A percentile compares a stretch with the other conserved stretches of the same genome.
Conservation (phyloP, 2,888 invertebrate species). For the Latheticus oryzae region DNA sequence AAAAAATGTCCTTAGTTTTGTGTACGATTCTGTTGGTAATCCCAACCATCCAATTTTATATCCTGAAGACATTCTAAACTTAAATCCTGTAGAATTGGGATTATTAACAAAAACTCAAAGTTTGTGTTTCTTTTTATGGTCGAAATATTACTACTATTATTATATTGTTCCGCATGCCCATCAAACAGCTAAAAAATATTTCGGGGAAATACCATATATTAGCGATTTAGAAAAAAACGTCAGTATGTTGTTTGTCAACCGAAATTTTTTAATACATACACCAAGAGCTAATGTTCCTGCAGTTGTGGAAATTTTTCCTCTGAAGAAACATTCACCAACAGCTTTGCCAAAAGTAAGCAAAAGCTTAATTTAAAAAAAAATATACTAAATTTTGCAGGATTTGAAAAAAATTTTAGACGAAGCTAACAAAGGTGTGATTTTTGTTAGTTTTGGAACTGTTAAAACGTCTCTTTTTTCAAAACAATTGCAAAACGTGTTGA, state of each 20-base stretch:
- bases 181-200: constrained; percentile 37
- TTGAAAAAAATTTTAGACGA: constrained; percentile 47
- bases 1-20: constrained; percentile 7
- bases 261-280: constrained; percentile 59
- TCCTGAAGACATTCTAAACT: constrained; percentile 38
- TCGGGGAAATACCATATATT: constrained; percentile 41
- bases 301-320: constrained; percentile 60
- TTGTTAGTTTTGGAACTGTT: constrained; percentile 50
- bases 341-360: constrained; percentile 61
- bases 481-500: constrained; percentile 28
- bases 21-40: constrained; percentile 44
- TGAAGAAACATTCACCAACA: constrained; percentile 61
- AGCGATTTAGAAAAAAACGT: constrained; percentile 52
- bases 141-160: constrained; percentile 21
- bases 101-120: constrained; percentile 15
- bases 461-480: constrained; percentile 27
- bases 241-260: constrained; percentile 63
- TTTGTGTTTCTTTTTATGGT: constrained; percentile 1
- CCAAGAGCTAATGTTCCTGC: constrained; percentile 63
- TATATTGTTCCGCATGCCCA: constrained; percentile 34
- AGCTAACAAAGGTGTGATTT: constrained; percentile 46
- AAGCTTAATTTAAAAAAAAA: constrained; percentile 7
- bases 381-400: constrained; percentile 36
- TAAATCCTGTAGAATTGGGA: not conserved
- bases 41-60: constrained; percentile 47